phyloP scores from a whole-genome alignment of 2,797 vertebrate species.

The Chaetodon trifasciatus region DNA sequence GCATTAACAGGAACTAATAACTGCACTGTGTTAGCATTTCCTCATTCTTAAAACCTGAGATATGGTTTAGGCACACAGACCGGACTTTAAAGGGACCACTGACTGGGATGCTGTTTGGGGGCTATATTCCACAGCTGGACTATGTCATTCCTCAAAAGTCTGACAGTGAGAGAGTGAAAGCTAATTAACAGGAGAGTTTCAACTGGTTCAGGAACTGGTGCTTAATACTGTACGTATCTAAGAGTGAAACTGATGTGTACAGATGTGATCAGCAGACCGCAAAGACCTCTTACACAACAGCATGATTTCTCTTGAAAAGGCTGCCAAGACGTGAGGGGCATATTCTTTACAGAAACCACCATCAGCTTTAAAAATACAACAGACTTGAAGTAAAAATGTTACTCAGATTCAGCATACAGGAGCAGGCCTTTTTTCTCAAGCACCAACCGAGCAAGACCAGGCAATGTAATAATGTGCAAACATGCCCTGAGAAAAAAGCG shows the following conservation, averaged over 20 bases:
- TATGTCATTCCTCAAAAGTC: neutral
- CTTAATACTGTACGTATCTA: neutral
- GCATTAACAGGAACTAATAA: neutral
- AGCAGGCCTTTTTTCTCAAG: conserved; percentile 20
- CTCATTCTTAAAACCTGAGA: neutral
- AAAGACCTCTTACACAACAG: conserved; percentile 21
- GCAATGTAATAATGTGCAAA: conserved; percentile 68
- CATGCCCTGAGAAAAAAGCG: conserved; percentile 56
- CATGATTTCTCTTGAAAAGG: neutral
- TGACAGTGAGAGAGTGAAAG: neutral
- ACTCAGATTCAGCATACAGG: conserved; percentile 3
- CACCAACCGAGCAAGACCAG: conserved; percentile 31
- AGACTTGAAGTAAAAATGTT: neutral
- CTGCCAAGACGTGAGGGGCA: neutral
- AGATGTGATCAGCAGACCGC: neutral
- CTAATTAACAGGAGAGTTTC: neutral
- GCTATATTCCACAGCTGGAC: neutral
- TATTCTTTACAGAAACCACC: neutral
- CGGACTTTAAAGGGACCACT: neutral
- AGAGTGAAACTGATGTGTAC: neutral
- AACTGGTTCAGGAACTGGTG: neutral
- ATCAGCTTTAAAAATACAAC: neutral
- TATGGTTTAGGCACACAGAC: neutral
- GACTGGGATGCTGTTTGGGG: neutral
- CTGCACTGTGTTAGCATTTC: neutral